These are phyloP conservation scores for Chiloscyllium plagiosum DNA, from an alignment of 2,113 vertebrate genomes.

Conservation along the genomic window DNA sequence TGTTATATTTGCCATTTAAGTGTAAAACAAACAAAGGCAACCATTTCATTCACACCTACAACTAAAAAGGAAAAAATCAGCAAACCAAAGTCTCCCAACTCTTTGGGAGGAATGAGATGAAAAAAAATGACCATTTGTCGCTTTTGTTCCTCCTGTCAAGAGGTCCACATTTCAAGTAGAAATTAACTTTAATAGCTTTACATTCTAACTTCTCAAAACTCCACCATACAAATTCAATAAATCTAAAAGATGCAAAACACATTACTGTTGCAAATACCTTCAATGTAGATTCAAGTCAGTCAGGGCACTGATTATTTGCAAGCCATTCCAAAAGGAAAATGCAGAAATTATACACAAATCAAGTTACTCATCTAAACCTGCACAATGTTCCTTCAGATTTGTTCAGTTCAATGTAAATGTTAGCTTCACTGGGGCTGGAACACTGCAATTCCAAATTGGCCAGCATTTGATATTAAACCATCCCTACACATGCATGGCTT, in stretches of 20 bases:
- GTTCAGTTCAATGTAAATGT: background rate
- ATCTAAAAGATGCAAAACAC: slow-evolving; percentile 12
- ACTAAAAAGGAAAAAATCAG: background rate
- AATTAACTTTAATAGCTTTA: slow-evolving; percentile 34
- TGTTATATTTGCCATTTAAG: no score
- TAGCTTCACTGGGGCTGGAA: background rate
- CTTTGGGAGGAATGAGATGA: background rate
- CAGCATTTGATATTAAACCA: background rate
- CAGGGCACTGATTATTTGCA: background rate
- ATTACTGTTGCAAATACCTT: background rate
- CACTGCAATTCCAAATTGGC: background rate
- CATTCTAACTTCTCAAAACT: slow-evolving; percentile 9
- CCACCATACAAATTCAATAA: background rate
- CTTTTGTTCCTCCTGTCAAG: background rate
- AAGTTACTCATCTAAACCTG: background rate
- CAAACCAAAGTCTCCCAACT: background rate
- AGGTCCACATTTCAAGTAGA: background rate
- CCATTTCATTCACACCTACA: background rate
- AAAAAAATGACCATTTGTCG: background rate
- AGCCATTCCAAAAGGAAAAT: background rate
- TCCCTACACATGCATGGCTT: background rate
- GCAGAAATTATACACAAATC: background rate
- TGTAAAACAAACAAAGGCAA: background rate
- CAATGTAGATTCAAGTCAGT: background rate
- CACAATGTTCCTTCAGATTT: background rate